Conservation (phyloP, 2,888 invertebrate genomes). For the Trisateles emortualis region DNA sequence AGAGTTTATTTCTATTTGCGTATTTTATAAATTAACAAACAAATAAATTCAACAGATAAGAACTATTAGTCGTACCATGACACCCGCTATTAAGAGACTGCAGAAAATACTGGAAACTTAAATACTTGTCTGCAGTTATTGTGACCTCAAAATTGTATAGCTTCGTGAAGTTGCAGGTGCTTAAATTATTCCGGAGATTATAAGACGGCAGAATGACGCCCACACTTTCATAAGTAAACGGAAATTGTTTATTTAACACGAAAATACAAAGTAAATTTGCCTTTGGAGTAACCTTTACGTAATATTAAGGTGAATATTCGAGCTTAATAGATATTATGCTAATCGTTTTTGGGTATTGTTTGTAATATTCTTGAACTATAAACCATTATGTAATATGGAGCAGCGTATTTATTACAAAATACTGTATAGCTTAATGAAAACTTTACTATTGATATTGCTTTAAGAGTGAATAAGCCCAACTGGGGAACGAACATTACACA, state of each 20-base stretch:
- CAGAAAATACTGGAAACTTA: slow-evolving; percentile 39
- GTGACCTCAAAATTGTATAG: slow-evolving; percentile 48
- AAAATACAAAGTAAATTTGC: slow-evolving; percentile 28
- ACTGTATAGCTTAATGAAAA: too few relatives aligned
- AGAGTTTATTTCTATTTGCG: slow-evolving; percentile 34
- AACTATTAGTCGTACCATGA: slow-evolving; percentile 57
- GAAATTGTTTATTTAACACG: slow-evolving; percentile 37
- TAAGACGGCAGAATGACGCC: slow-evolving; percentile 37
- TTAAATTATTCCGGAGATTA: slow-evolving; percentile 45
- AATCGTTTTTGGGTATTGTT: neutral
- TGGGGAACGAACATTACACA: too few relatives aligned
- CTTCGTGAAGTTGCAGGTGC: slow-evolving; percentile 41
- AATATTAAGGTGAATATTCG: neutral
- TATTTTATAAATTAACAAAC: slow-evolving; percentile 45
- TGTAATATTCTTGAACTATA: too few relatives aligned
- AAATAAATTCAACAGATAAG: slow-evolving; percentile 60
- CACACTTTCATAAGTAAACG: slow-evolving; percentile 30
- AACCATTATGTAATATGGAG: too few relatives aligned
- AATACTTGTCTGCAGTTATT: slow-evolving; percentile 35
- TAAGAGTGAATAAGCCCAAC: too few relatives aligned
- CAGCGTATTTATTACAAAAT: too few relatives aligned
- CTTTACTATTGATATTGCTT: too few relatives aligned
- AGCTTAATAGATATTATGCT: neutral
- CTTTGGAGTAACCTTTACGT: slow-evolving; percentile 25
- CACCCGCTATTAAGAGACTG: slow-evolving; percentile 57